A percentile compares a stretch with the other conserved stretches of the same genome.
Conservation (phyloP, 1,140 invertebrate genomes). For the Micrasema longulum region DNA sequence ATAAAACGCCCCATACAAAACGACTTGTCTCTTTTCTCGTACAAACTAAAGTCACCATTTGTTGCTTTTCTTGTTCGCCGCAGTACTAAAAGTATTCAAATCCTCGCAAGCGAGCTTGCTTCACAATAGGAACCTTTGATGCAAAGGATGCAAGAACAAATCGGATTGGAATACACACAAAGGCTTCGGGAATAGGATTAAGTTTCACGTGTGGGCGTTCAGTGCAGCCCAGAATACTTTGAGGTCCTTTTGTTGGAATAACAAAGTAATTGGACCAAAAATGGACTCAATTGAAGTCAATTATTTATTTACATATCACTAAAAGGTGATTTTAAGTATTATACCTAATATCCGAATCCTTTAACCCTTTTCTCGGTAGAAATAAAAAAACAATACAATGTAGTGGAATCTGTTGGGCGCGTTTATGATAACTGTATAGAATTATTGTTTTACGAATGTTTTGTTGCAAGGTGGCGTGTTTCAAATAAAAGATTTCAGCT, state of each 20-base stretch:
- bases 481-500: too few species aligned
- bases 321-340: not conserved
- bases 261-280: slow-evolving; percentile 34
- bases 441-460: too few species aligned
- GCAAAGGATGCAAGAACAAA: slow-evolving; percentile 35
- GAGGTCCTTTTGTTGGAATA: slow-evolving; percentile 12
- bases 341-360: too few species aligned
- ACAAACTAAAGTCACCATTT: not conserved
- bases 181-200: slow-evolving; percentile 36
- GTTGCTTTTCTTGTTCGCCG: slow-evolving; percentile 10
- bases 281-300: not conserved
- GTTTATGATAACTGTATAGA: too few species aligned
- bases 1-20: too few species aligned
- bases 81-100: slow-evolving; percentile 38
- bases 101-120: slow-evolving; percentile 1
- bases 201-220: slow-evolving; percentile 2
- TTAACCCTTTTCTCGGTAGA: too few species aligned
- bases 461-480: too few species aligned
- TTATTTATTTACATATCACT: not conserved
- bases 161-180: slow-evolving; percentile 30
- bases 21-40: not conserved
- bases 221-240: not conserved
- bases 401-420: too few species aligned
- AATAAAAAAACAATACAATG: too few species aligned
- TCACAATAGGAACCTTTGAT: slow-evolving; percentile 34